These are phyloP conservation scores for Lamprologus sp. DNA, from an alignment of 2,113 vertebrate genomes.

Conservation along the genomic window DNA sequence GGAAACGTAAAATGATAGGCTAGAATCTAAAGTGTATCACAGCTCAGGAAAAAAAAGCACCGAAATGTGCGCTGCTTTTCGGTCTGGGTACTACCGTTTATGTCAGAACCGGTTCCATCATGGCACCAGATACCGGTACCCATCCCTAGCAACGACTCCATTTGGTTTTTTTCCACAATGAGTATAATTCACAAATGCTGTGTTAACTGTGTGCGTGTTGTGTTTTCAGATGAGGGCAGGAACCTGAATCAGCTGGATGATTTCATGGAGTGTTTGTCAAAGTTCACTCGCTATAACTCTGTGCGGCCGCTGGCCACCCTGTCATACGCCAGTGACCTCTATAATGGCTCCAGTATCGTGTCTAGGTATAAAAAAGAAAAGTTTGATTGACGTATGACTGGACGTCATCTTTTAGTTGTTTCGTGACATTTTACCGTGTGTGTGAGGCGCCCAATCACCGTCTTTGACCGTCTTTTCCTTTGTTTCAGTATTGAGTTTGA, in stretches of 20 bases:
- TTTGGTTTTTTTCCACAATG: not conserved
- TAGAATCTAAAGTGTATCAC: fast-evolving
- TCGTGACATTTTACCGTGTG: fast-evolving
- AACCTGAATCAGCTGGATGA: slow-evolving; percentile 95
- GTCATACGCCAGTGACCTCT: slow-evolving; percentile 96
- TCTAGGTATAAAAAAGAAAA: slow-evolving; percentile 78
- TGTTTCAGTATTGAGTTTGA: slow-evolving; percentile 93
- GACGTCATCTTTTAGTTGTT: not conserved
- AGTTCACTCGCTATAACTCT: slow-evolving; percentile 97
- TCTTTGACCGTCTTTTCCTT: not conserved
- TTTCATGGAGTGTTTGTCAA: slow-evolving; percentile 97
- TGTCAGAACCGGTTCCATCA: too few species aligned
- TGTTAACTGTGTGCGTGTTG: not conserved
- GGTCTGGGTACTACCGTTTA: too few species aligned
- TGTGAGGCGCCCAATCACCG: not conserved
- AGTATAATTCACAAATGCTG: not conserved
- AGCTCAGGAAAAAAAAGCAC: fast-evolving
- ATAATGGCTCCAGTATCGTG: slow-evolving; percentile 98
- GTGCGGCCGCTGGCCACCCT: slow-evolving; percentile 92
- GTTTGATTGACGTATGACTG: not conserved
- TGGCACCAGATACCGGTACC: too few species aligned
- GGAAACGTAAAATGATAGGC: too few species aligned
- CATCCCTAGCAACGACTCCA: too few species aligned
- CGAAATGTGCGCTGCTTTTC: fast-evolving
- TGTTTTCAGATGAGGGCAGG: slow-evolving; percentile 84